Base-by-base conservation (phyloP, 2,797 vertebrate genomes). In the Rhincodon typus region DNA sequence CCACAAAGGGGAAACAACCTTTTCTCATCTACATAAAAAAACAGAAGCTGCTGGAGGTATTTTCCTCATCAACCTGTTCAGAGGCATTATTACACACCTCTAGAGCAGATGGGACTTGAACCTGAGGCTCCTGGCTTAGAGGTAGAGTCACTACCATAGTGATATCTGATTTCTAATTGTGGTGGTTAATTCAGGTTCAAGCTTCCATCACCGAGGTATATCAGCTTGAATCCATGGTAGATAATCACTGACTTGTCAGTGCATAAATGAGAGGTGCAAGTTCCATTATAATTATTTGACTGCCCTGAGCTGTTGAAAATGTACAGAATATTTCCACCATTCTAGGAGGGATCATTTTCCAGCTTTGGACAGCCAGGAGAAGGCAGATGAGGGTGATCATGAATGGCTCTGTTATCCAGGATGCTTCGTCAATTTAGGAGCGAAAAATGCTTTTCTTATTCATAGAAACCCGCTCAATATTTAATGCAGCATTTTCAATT, bases 401-500 rank as follows among this genome's bases (percentile, higher is more conserved):
- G 46, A 84, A 10, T 42, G 50, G 30, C n/a, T 15, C 30, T n/a
- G 27, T 66, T 30, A n/a, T 90, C 87, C 53, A 62, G 3, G 13
- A 17, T n/a, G 15, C 19, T 90, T 34, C 34, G 7, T 90, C 87
- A 90, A 62, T 5, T 62, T 90, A 25, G 21, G 30, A 88, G 34
- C 27, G 13, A 6, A 34, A 90, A 88, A 62, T 17, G 30, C 34
- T 23, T 46, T 46, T 84, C 46, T 2, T 46, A 46, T 46, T 57
- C 53, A 88, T 88, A 34, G 86, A 57, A 57, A 6, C n/a, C 57
- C 19, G 21, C 30, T 62, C 17, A 84, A 84, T 84, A 84, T 46
- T 84, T 84, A 90, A 90, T 62, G 15, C 34, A 62, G 87, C 87
- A 66, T n/a, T 90, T 90, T 90, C 87, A 90, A 62, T 62, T 62